These are phyloP conservation scores for Drosophila hydei DNA, from an alignment of 1,140 invertebrate genomes.

Conservation along the genomic window DNA sequence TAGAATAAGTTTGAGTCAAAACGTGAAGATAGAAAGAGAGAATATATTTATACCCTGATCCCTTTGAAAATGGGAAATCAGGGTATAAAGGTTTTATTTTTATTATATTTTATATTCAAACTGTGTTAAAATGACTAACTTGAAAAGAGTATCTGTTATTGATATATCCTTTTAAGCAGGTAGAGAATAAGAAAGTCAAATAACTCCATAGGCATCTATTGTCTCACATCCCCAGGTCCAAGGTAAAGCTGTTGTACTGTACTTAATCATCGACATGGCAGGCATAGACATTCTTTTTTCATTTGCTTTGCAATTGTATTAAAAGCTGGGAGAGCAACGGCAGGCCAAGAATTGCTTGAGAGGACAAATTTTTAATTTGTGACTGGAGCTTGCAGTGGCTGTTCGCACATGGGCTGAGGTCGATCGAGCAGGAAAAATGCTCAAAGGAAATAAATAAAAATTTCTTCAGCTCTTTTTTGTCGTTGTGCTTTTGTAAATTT, in stretches of 20 bases:
- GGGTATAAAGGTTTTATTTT: too few relatives aligned
- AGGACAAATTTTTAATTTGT: conserved; percentile 81
- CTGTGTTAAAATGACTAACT: too few relatives aligned
- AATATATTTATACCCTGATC: too few relatives aligned
- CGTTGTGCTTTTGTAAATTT: conserved; percentile 54
- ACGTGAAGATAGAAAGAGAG: too few relatives aligned
- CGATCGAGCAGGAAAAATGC: conserved; percentile 23
- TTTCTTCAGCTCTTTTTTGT: conserved; percentile 40
- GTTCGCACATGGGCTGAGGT: conserved; percentile 2
- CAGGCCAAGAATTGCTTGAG: conserved; percentile 61
- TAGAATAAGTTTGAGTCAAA: too few relatives aligned
- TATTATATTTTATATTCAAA: too few relatives aligned
- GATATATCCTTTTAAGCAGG: too few relatives aligned
- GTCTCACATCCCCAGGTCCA: too few relatives aligned
- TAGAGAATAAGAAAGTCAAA: too few relatives aligned
- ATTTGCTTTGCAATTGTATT: conserved; percentile 27
- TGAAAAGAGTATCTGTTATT: too few relatives aligned
- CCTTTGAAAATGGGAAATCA: too few relatives aligned
- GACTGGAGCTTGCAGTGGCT: conserved; percentile 48
- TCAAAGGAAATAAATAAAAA: conserved; percentile 75
- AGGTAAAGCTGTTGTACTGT: not conserved
- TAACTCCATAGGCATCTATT: too few relatives aligned
- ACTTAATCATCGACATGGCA: not conserved
- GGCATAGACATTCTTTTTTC: not conserved
- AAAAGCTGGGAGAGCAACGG: conserved; percentile 29